phyloP scores from a whole-genome alignment of 2,113 vertebrate species.

The Acinonyx jubatus region DNA sequence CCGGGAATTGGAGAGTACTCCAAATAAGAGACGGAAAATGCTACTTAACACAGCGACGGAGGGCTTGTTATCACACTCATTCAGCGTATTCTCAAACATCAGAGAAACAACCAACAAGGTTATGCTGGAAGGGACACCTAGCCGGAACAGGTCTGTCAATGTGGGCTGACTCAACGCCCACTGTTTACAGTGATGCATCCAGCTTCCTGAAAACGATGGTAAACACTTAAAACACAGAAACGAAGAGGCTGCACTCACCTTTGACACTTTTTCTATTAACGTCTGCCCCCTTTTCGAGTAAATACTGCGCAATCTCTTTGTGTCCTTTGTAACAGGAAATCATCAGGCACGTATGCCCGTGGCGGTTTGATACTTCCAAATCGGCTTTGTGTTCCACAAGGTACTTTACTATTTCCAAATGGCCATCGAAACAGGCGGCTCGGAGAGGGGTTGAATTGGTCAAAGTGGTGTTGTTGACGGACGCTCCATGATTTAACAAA shows the following conservation, averaged over 20 bases:
- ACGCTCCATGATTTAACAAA: conserved; percentile 94
- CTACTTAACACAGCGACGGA: neutral
- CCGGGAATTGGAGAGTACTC: neutral
- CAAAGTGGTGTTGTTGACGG: conserved; percentile 97
- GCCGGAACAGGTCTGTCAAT: conserved; percentile 13
- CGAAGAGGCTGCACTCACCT: conserved; percentile 85
- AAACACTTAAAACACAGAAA: conserved; percentile 25
- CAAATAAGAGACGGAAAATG: neutral
- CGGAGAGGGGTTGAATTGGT: conserved; percentile 97
- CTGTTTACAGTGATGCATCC: neutral
- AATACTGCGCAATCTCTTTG: conserved; percentile 97
- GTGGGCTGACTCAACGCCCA: neutral
- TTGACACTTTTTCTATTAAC: conserved; percentile 99
- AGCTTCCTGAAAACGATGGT: conserved; percentile 56
- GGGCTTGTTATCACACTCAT: neutral
- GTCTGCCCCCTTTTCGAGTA: conserved; percentile 97
- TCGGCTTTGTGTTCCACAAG: conserved; percentile 98
- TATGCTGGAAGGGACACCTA: neutral
- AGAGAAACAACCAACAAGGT: neutral
- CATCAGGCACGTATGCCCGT: conserved; percentile 98
- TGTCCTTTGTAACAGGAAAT: conserved; percentile 99
- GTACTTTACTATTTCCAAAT: conserved; percentile 97
- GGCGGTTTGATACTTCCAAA: conserved; percentile 97
- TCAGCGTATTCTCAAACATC: neutral
- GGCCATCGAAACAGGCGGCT: conserved; percentile 98